Conservation (phyloP, 1,140 invertebrate species). For the Apis cerana region DNA sequence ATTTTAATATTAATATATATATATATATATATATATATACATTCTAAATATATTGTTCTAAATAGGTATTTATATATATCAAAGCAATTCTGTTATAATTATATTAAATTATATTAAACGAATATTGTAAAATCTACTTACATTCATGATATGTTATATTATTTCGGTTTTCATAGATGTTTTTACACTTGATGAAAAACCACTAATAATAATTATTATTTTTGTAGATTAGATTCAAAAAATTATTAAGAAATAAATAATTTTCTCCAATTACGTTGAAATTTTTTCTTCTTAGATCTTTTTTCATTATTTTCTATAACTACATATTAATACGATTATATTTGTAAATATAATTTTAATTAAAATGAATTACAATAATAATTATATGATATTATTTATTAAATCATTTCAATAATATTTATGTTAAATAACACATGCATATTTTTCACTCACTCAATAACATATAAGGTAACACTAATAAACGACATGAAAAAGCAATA, state of each 20-base stretch:
- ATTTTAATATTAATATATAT: background rate
- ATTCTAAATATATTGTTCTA: background rate
- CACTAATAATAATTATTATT: background rate
- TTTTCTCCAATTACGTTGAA: background rate
- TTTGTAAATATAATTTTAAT: background rate
- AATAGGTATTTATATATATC: background rate
- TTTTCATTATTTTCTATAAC: slow-evolving; percentile 44
- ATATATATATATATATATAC: background rate
- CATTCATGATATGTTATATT: slow-evolving; percentile 60
- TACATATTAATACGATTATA: slow-evolving; percentile 2
- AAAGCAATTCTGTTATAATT: background rate
- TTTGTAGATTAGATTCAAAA: background rate
- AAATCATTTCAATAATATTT: background rate
- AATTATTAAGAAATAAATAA: slow-evolving; percentile 1
- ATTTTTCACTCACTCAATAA: slow-evolving; percentile 32
- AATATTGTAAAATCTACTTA: slow-evolving; percentile 45
- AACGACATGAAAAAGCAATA: slow-evolving; percentile 24
- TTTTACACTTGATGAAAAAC: slow-evolving; percentile 10
- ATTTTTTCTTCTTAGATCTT: slow-evolving; percentile 15
- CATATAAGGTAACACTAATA: slow-evolving; percentile 48
- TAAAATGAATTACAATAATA: background rate
- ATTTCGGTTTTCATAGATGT: slow-evolving; percentile 34
- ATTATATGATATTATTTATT: background rate
- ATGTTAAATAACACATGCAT: background rate
- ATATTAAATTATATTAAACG: slow-evolving; percentile 4